A percentile compares a stretch with the other conserved stretches of the same genome.
These are phyloP conservation scores for Sycophila texana DNA, from an alignment of 2,888 invertebrate genomes.

Conservation along the genomic window DNA sequence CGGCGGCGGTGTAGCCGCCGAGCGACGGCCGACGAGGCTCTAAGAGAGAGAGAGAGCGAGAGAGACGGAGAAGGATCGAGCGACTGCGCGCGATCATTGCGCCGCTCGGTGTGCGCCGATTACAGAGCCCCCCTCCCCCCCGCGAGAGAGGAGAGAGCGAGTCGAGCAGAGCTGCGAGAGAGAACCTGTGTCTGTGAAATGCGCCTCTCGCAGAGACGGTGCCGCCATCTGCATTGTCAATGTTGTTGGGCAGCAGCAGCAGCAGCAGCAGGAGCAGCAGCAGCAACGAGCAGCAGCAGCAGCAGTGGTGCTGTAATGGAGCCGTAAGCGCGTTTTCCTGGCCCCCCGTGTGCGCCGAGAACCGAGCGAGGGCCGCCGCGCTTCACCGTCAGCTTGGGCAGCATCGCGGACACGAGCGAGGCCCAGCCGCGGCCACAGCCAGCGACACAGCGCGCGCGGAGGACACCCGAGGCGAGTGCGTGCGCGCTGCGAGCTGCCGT, in stretches of 20 bases:
- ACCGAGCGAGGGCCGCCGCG: constrained; percentile 61
- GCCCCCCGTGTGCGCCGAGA: constrained; percentile 54
- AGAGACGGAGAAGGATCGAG: constrained; percentile 38
- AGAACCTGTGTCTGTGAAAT: constrained; percentile 67
- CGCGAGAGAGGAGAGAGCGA: constrained; percentile 34
- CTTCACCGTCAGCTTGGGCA: constrained; percentile 6
- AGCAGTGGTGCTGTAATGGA: constrained; percentile 69
- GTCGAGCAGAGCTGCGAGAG: constrained; percentile 21
- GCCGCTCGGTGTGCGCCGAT: constrained; percentile 63
- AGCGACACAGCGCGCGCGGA: constrained; percentile 33
- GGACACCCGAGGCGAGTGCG: constrained; percentile 26
- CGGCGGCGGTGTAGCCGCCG: constrained; percentile 22
- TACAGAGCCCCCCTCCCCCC: constrained; percentile 60
- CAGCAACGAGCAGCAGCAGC: constrained; percentile 54
- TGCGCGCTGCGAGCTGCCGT: constrained; percentile 9
- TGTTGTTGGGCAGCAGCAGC: constrained; percentile 79
- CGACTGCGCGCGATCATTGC: constrained; percentile 57
- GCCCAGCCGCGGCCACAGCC: constrained; percentile 21
- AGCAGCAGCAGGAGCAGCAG: constrained; percentile 59
- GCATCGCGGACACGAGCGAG: background rate
- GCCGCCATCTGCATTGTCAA: constrained; percentile 90
- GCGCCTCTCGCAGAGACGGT: constrained; percentile 74
- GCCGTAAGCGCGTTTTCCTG: constrained; percentile 73
- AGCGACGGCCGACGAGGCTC: background rate
- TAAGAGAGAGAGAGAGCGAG: constrained; percentile 33